A percentile compares a stretch with the other conserved stretches of the same genome.
Conservation (phyloP, 2,797 vertebrate species). For the Urophycis tenuis region DNA sequence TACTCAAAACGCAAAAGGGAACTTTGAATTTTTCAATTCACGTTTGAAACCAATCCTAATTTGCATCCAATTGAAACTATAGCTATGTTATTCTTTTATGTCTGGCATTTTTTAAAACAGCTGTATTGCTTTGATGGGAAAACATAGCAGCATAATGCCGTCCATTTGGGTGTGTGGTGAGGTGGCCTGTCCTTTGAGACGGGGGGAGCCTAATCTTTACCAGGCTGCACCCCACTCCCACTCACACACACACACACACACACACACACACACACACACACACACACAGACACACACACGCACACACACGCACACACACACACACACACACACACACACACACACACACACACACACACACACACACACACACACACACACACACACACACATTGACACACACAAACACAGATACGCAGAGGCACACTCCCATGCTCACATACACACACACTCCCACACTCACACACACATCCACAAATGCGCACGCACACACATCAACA, state of each 20-base stretch:
- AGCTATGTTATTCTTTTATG: slow-evolving; percentile 2
- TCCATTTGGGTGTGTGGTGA: not conserved
- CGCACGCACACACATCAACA: not conserved
- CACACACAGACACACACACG: not conserved
- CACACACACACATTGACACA: not conserved
- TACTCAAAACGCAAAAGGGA: slow-evolving; percentile 44
- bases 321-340: not conserved
- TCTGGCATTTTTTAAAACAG: not conserved
- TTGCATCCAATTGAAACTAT: slow-evolving; percentile 7
- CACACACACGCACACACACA: not conserved
- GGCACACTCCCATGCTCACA: too few relatives aligned
- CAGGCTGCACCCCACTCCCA: not conserved
- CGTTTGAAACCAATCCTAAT: slow-evolving; percentile 5
- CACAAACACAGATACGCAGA: not conserved
- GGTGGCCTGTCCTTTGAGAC: not conserved
- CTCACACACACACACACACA: not conserved
- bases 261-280: not conserved
- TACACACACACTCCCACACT: not conserved
- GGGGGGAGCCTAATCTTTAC: not conserved
- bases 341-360: not conserved
- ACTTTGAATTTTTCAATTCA: slow-evolving; percentile 14
- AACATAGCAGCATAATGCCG: not conserved
- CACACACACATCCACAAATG: not conserved
- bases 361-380: not conserved
- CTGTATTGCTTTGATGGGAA: slow-evolving; percentile 1